Evolutionary conservation across 2,113 vertebrate species (phyloP).

Genomic region (Ictidomys tridecemlineatus): DNA sequence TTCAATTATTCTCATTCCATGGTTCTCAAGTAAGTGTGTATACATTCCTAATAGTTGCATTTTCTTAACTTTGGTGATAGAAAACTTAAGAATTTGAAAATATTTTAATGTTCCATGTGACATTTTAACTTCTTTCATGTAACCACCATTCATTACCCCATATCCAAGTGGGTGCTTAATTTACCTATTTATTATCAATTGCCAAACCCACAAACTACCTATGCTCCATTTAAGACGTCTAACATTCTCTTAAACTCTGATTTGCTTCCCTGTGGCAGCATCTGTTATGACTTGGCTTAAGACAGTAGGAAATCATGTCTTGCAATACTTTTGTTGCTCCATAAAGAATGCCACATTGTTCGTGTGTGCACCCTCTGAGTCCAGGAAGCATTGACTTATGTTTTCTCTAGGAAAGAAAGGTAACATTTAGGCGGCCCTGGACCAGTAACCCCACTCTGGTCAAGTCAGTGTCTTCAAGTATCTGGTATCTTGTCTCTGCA

Average conservation of each 20-base stretch:
- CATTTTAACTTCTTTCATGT: background rate
- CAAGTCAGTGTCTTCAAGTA: background rate
- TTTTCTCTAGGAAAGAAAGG: background rate
- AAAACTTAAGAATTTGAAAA: constrained; percentile 38
- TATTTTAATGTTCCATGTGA: background rate
- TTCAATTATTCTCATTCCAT: background rate
- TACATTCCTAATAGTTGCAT: background rate
- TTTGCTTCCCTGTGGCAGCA: background rate
- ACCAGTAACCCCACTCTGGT: background rate
- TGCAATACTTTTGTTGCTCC: background rate
- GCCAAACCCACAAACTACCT: background rate
- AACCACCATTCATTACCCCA: background rate
- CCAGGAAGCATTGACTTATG: background rate
- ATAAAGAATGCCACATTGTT: background rate
- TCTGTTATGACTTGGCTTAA: background rate
- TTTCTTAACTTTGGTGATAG: background rate
- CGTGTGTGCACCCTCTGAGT: background rate
- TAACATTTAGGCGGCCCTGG: background rate
- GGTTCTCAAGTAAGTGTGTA: background rate
- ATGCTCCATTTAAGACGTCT: background rate
- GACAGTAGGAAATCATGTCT: background rate
- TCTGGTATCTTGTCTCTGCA: constrained; percentile 20
- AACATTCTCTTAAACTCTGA: background rate
- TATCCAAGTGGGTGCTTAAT: background rate
- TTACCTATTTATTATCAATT: background rate